A percentile compares a stretch with the other conserved stretches of the same genome.
These are phyloP conservation scores for Caenorhabditis zanzibari DNA, from an alignment of 2,888 invertebrate species.

Conservation along the genomic window DNA sequence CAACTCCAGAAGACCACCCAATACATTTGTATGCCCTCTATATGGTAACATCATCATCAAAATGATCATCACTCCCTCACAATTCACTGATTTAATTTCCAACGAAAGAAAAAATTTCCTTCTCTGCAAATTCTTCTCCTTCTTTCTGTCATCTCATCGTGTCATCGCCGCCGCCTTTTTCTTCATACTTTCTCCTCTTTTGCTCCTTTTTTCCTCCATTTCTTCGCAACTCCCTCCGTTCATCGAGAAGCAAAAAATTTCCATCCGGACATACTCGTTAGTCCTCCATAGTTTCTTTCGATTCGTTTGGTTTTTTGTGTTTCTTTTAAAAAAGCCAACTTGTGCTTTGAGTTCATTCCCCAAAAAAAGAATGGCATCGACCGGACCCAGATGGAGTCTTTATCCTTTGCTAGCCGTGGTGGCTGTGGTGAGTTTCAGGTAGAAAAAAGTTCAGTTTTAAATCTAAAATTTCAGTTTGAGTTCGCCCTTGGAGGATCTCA, in stretches of 20 bases:
- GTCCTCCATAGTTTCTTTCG: constrained; percentile 46
- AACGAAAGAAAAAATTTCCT: constrained; percentile 38
- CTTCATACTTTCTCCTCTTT: constrained; percentile 30
- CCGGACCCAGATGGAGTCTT: constrained; percentile 79
- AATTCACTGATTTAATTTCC: constrained; percentile 48
- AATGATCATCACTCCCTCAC: constrained; percentile 41
- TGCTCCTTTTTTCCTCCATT: constrained; percentile 25
- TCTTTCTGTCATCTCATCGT: constrained; percentile 26
- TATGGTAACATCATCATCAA: constrained; percentile 9
- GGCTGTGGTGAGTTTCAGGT: constrained; percentile 74
- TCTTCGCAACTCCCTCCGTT: constrained; percentile 29
- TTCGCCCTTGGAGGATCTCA: constrained; percentile 77
- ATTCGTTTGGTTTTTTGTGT: constrained; percentile 11
- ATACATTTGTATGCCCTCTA: constrained; percentile 13
- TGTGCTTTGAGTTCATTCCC: constrained; percentile 36
- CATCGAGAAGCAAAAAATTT: constrained; percentile 17
- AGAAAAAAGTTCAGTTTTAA: neutral
- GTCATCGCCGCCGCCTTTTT: constrained; percentile 23
- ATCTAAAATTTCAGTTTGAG: constrained; percentile 65
- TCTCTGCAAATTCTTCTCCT: constrained; percentile 13
- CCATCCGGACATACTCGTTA: constrained; percentile 52
- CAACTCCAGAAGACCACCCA: constrained; percentile 27
- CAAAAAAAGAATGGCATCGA: constrained; percentile 64
- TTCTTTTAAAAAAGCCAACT: neutral
- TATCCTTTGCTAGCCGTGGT: constrained; percentile 80